Evolutionary conservation across 2,113 vertebrate genomes (phyloP), one percentile per base, ranked within the genome.

Genomic region (Saguinus imperator): DNA sequence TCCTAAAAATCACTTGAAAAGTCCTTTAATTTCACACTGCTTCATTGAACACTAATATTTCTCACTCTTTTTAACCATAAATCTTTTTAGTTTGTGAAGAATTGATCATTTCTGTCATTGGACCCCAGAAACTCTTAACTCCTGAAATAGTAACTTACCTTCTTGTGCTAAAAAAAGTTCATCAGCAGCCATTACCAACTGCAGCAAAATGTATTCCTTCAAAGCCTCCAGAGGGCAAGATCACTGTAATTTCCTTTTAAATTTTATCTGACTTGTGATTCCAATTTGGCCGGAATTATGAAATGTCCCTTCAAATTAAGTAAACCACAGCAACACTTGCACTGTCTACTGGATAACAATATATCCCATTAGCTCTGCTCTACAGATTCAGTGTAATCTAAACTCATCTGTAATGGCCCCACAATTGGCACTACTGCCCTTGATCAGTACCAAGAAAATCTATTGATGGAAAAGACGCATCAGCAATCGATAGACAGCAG

Each of bases 281-380:
- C 94, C 86, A 97, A 96, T 98, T 98, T 97, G 95, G 77, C 37
- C 45, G 91, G 84, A 97, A 98, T 98, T 98, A 98, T 97, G 95
- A 97, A 97, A 96, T 97, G 97, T 97, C 97, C 97, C 91, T 98
- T 98, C 83, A 85, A 93, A 97, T 98, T 98, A 98, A 97, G 92
- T 89, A 98, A 97, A 94, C 82, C 79, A 94, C 64, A 86, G 68
- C 14, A 84, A 55, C n/a, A 23, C 45, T 87, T 73, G 25, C 6
- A 27, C 64, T 94, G 48, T 81, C 85, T 97, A 27, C 50, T 48
- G 21, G 90, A 86, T 93, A 94, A 97, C 72, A 95, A 76, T 87
- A 61, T 52, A 96, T 66, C 77, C 92, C 95, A 97, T 98, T 97
- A 95, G 58, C 55, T 50, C 55, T 83, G 48, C 55, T 83, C 80